Evolutionary conservation across 2,888 invertebrate species (phyloP).

Genomic region (Polylopha cassiicola): DNA sequence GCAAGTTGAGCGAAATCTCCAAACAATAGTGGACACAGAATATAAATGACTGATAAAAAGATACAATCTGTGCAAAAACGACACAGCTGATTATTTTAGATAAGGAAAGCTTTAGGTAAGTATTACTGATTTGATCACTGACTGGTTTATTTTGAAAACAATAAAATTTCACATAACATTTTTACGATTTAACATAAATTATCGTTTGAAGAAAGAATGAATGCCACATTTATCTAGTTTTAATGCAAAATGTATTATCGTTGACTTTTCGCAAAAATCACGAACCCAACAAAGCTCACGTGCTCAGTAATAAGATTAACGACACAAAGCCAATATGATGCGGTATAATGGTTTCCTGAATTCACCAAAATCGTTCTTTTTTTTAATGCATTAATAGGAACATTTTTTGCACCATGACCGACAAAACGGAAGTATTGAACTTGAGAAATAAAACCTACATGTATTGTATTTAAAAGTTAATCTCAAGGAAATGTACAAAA

Average conservation of each 20-base stretch:
- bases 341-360: slow-evolving; percentile 62
- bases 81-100: neutral
- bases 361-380: slow-evolving; percentile 39
- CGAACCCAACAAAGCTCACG: slow-evolving; percentile 65
- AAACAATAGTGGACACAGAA: slow-evolving; percentile 45
- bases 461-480: slow-evolving; percentile 37
- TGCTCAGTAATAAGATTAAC: slow-evolving; percentile 66
- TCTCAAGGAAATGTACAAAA: slow-evolving; percentile 38
- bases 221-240: neutral
- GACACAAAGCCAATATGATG: slow-evolving; percentile 47
- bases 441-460: slow-evolving; percentile 34
- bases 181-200: too few relatives aligned
- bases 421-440: slow-evolving; percentile 49
- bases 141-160: too few relatives aligned
- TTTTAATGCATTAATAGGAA: slow-evolving; percentile 35
- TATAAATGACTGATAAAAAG: slow-evolving; percentile 30
- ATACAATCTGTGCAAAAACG: slow-evolving; percentile 31
- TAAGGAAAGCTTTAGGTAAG: too few relatives aligned
- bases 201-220: too few relatives aligned
- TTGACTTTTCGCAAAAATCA: slow-evolving; percentile 54
- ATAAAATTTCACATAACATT: too few relatives aligned
- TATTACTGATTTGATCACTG: too few relatives aligned
- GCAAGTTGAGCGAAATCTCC: slow-evolving; percentile 39
- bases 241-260: slow-evolving; percentile 41
- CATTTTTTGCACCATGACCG: slow-evolving; percentile 36